A percentile compares a stretch with the other conserved stretches of the same genome.
Conservation (phyloP, 1,140 invertebrate species). For the Globodera ellingtonae region DNA sequence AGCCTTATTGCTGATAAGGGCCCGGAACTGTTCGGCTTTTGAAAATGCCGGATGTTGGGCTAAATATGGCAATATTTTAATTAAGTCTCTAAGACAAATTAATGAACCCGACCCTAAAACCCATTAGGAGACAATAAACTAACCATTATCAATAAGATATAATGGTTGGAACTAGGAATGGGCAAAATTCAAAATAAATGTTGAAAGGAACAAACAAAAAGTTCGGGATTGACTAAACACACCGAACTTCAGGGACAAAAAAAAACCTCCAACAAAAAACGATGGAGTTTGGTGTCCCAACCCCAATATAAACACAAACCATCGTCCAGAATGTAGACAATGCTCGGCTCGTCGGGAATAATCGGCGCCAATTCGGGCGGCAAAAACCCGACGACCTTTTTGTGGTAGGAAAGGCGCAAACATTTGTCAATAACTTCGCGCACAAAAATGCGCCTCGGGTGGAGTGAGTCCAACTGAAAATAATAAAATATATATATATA, state of each 20-base stretch:
- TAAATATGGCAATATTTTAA: conserved; percentile 62
- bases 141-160: too few species aligned
- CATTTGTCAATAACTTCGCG: conserved; percentile 86
- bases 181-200: too few species aligned
- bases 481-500: conserved; percentile 67
- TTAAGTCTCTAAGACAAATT: too few species aligned
- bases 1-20: conserved; percentile 83
- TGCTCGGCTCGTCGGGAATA: conserved; percentile 74
- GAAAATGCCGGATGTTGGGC: conserved; percentile 79
- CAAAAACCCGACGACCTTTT: conserved; percentile 86
- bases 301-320: conserved; percentile 42
- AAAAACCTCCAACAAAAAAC: too few species aligned
- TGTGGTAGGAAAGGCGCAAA: conserved; percentile 92
- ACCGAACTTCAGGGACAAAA: too few species aligned
- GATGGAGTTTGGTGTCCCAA: background rate
- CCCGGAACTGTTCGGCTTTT: conserved; percentile 80
- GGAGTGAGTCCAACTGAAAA: conserved; percentile 82
- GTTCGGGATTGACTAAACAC: too few species aligned
- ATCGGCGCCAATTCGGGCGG: conserved; percentile 82
- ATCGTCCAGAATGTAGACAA: conserved; percentile 68
- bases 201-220: too few species aligned
- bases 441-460: conserved; percentile 93
- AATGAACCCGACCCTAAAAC: too few species aligned
- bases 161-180: too few species aligned
- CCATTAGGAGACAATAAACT: too few species aligned